These are phyloP conservation scores for Dissostichus mawsoni DNA, from an alignment of 2,113 vertebrate species.

Conservation along the genomic window DNA sequence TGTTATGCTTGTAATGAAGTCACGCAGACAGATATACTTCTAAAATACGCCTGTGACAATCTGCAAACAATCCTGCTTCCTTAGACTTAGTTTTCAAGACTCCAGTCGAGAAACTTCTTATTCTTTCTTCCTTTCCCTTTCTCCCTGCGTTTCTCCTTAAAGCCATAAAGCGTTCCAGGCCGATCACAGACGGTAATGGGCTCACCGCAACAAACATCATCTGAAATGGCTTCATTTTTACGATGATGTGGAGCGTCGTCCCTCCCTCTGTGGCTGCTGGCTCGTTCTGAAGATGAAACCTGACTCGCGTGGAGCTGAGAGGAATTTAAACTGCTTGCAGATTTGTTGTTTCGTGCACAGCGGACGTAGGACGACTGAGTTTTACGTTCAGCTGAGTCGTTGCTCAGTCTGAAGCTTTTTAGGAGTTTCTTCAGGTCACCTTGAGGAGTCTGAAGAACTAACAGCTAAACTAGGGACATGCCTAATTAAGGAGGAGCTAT, in stretches of 20 bases:
- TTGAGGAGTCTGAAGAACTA: no score
- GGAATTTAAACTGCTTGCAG: constrained; percentile 71
- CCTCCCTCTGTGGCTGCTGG: background rate
- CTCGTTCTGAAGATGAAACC: constrained; percentile 60
- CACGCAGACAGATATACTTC: no score
- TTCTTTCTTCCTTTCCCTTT: background rate
- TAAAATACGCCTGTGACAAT: no score
- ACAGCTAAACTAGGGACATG: no score
- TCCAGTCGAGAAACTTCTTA: background rate
- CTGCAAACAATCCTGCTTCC: no score
- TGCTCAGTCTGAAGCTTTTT: constrained; percentile 16
- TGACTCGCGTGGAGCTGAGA: constrained; percentile 47
- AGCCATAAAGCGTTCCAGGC: constrained; percentile 37
- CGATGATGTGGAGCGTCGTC: background rate
- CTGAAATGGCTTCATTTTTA: constrained; percentile 2
- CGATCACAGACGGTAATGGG: constrained; percentile 42
- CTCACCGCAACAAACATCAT: constrained; percentile 31
- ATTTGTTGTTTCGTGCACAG: constrained; percentile 36
- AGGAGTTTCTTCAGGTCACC: no score
- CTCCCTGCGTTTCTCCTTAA: constrained; percentile 55
- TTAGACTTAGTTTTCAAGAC: background rate
- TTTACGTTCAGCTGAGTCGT: background rate
- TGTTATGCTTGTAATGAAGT: no score
- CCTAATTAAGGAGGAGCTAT: no score
- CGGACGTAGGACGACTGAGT: constrained; percentile 1